Percentiles rank a stretch among this genome's conserved stretches.
Evolutionary conservation across 2,888 invertebrate species (phyloP).

Genomic region (Calephelis perditalis): DNA sequence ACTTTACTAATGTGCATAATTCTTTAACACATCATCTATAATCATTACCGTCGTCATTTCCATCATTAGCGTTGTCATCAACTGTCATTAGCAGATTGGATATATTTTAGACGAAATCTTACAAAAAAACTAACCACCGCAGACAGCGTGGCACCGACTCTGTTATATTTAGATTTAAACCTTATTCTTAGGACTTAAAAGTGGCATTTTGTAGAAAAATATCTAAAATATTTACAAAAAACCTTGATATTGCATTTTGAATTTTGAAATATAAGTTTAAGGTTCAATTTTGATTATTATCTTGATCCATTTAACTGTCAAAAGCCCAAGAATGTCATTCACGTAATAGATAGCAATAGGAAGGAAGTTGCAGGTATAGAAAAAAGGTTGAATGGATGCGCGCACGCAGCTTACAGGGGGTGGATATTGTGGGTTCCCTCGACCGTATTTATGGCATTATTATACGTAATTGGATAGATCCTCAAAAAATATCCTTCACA

Average conservation of each 20-base stretch:
- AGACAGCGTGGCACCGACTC: constrained; percentile 68
- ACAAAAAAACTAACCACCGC: constrained; percentile 40
- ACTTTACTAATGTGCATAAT: constrained; percentile 4
- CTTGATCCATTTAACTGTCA: constrained; percentile 66
- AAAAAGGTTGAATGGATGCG: constrained; percentile 47
- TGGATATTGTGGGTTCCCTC: constrained; percentile 21
- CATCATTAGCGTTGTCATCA: constrained; percentile 37
- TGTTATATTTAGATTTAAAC: constrained; percentile 19
- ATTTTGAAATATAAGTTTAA: constrained; percentile 25
- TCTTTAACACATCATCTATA: constrained; percentile 15
- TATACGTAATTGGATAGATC: constrained; percentile 10
- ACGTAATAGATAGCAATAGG: constrained; percentile 68
- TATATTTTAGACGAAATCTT: constrained; percentile 34
- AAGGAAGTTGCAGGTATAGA: constrained; percentile 76
- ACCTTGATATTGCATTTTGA: constrained; percentile 28
- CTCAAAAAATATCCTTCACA: constrained; percentile 8
- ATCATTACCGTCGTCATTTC: constrained; percentile 16
- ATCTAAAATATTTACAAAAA: constrained; percentile 26
- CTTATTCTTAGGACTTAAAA: constrained; percentile 20
- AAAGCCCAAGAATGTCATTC: constrained; percentile 64
- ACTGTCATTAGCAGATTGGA: constrained; percentile 48
- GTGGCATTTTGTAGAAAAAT: constrained; percentile 11
- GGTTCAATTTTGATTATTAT: constrained; percentile 35
- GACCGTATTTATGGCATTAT: constrained; percentile 11
- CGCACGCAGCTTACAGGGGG: constrained; percentile 34